Evolutionary conservation across 2,797 vertebrate genomes (phyloP).

Genomic region (Lateolabrax maculatus): DNA sequence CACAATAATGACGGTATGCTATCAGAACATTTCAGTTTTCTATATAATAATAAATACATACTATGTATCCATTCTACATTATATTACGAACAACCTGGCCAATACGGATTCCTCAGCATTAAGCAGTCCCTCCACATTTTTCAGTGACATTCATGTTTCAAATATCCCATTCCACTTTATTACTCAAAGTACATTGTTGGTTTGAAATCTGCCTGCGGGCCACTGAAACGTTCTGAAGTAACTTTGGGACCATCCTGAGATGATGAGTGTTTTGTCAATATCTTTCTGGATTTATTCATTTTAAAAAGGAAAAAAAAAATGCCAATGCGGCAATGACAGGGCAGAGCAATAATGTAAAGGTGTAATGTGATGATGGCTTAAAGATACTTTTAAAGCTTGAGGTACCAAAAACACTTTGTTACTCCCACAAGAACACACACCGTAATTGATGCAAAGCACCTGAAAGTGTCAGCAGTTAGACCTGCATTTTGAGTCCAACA

Average conservation of each 20-base stretch:
- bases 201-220: constrained; percentile 13
- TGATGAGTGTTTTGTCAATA: not conserved
- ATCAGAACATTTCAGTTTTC: not conserved
- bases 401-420: not conserved
- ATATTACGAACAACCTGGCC: not conserved
- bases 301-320: not conserved
- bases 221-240: constrained; percentile 8
- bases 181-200: constrained; percentile 12
- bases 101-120: constrained; percentile 12
- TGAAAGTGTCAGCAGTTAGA: constrained; percentile 8
- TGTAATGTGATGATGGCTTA: not conserved
- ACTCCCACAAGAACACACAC: not conserved
- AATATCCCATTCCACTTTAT: constrained; percentile 15
- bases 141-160: constrained; percentile 38
- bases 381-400: not conserved
- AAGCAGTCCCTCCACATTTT: constrained; percentile 24
- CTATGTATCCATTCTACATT: not conserved
- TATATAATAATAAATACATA: not conserved
- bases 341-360: not conserved
- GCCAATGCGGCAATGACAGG: not conserved
- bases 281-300: constrained; percentile 2
- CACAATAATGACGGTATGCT: not conserved
- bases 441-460: not conserved
- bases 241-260: not conserved
- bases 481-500: not conserved